Percentiles rank a stretch among this genome's conserved stretches.
Conservation (phyloP, 1,140 invertebrate species). For the Lepidostoma basale region DNA sequence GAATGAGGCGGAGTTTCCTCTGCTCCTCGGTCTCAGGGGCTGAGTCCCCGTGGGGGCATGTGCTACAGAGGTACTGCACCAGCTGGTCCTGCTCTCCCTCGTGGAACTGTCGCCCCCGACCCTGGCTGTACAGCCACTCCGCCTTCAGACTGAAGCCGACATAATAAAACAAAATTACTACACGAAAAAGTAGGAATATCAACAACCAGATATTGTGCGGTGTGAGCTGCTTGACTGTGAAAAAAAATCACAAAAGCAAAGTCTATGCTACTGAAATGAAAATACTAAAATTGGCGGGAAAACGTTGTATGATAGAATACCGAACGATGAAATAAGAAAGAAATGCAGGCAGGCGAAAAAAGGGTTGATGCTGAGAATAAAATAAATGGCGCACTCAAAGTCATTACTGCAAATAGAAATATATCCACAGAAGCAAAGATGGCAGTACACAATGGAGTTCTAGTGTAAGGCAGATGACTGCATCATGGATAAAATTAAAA, state of each 20-base stretch:
- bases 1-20: slow-evolving; percentile 80
- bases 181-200: neutral
- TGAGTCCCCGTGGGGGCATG: slow-evolving; percentile 77
- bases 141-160: slow-evolving; percentile 75
- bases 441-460: no score
- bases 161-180: neutral
- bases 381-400: no score
- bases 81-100: slow-evolving; percentile 81
- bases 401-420: no score
- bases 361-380: no score
- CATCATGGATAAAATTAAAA: no score
- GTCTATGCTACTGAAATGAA: no score
- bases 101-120: slow-evolving; percentile 84
- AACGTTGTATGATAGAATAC: no score
- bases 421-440: no score
- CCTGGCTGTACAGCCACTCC: slow-evolving; percentile 95
- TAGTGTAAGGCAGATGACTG: no score
- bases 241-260: neutral
- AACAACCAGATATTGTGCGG: neutral
- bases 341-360: no score
- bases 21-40: slow-evolving; percentile 83
- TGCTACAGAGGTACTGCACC: slow-evolving; percentile 80
- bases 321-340: no score
- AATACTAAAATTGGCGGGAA: no score
- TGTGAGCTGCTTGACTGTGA: neutral